Evolutionary conservation across 2,113 vertebrate species (phyloP).

Genomic region (Nycticebus coucang): DNA sequence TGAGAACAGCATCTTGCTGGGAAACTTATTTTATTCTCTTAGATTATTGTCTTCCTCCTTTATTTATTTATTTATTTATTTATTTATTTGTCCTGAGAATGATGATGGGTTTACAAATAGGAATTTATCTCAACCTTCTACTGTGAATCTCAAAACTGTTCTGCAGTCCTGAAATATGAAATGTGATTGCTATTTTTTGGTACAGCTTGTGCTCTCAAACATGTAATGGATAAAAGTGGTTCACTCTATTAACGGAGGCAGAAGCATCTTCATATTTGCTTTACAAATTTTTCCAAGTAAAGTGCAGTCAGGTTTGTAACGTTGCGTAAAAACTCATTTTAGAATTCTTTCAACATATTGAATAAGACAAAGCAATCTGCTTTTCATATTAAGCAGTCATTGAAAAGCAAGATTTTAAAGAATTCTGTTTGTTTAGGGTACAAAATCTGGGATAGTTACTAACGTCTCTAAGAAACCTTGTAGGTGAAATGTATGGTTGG

Average conservation of each 20-base stretch:
- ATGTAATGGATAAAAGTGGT: slow-evolving; percentile 58
- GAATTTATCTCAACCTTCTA: slow-evolving; percentile 45
- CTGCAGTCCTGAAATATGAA: slow-evolving; percentile 48
- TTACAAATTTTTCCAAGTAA: slow-evolving; percentile 49
- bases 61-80: too few species aligned
- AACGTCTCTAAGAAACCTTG: not conserved
- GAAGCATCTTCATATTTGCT: slow-evolving; percentile 53
- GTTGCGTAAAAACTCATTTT: slow-evolving; percentile 50
- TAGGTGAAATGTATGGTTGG: not conserved
- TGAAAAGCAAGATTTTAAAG: slow-evolving; percentile 43
- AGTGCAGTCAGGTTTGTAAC: slow-evolving; percentile 46
- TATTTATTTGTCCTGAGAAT: not conserved
- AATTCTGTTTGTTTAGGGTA: slow-evolving; percentile 7
- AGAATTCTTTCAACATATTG: slow-evolving; percentile 64
- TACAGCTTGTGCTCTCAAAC: slow-evolving; percentile 35
- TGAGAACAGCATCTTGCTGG: not conserved
- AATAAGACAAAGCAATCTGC: slow-evolving; percentile 58
- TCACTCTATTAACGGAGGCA: slow-evolving; percentile 40
- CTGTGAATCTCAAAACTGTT: slow-evolving; percentile 56
- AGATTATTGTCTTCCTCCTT: slow-evolving; percentile 21
- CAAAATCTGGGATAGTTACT: not conserved
- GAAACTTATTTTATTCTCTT: slow-evolving; percentile 40
- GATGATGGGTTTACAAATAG: slow-evolving; percentile 62
- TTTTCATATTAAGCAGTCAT: not conserved
- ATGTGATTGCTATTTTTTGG: slow-evolving; percentile 43